Evolutionary conservation across 1,140 invertebrate genomes (phyloP), one percentile per base, ranked within the genome.

Genomic region (Yoshiicerus persimilis): DNA sequence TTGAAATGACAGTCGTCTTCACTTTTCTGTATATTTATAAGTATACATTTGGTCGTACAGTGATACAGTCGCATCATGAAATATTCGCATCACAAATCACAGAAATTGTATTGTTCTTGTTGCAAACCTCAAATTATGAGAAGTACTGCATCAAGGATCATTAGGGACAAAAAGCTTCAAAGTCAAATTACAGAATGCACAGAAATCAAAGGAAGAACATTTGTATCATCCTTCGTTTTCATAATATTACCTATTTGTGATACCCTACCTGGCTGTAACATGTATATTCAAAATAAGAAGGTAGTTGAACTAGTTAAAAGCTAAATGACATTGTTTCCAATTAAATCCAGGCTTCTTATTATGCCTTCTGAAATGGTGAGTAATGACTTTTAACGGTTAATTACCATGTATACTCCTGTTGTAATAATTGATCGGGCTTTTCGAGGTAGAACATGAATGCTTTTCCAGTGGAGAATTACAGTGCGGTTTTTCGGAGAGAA

Each of bases 1-100:
- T 66, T 86, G 66, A 86, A 86, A 86, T 86, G 47, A 86, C 84
- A 86, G 9, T 25, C 32, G 32, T 27, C n/a, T 25, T 27, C n/a
- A 84, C 83, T 23, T 41, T 47, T 41, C 23, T 56, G 20, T 13
- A 11, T 70, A 32, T 70, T 27, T 70, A 27, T 32, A 23, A 23
- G 66, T 70, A 30, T 56, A n/a, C 16, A 56, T n/a, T 56, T 56
- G 47, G 47, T 56, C 47, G n/a, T 56, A 56, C 47, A 56, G n/a
- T 56, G 20, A 56, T n/a, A 56, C 47, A n/a, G n/a, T 56, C 47
- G n/a, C 5, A 56, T 56, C 13, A 56, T 56, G n/a, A 56, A 56
- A 56, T 56, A 56, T 56, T 16, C 47, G 47, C 47, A 56, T 56
- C 47, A 56, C 16, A 56, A 56, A 56, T 56, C 47, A 56, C 47